phyloP scores from a whole-genome alignment of 37 sponge, comb jelly and placozoan genomes.

The Cliona cf. orientalis region DNA sequence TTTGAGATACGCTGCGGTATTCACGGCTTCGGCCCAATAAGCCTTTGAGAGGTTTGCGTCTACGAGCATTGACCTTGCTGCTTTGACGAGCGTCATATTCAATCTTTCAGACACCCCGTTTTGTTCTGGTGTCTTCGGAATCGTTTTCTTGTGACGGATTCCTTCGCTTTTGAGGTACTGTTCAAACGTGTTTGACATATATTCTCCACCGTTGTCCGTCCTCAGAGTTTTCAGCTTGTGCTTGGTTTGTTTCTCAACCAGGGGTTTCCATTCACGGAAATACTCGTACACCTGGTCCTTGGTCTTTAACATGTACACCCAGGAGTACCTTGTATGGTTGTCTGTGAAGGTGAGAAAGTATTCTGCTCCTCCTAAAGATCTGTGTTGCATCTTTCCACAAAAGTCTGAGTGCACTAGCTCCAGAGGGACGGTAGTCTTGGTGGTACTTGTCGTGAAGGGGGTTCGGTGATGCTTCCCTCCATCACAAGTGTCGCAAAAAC shows the following conservation, averaged over 20 bases:
- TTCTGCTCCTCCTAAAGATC: slow-evolving; percentile 35
- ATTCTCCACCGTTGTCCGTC: slow-evolving; percentile 65
- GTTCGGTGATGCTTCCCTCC: slow-evolving; percentile 55
- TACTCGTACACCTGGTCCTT: slow-evolving; percentile 20
- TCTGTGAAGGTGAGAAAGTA: slow-evolving; percentile 66
- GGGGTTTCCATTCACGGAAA: slow-evolving; percentile 56
- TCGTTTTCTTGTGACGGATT: slow-evolving; percentile 47
- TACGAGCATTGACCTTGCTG: slow-evolving; percentile 49
- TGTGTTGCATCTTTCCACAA: slow-evolving; percentile 49
- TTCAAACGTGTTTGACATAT: slow-evolving; percentile 44
- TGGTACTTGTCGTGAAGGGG: slow-evolving; percentile 24
- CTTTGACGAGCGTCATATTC: slow-evolving; percentile 64
- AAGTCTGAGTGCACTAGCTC: slow-evolving; percentile 56
- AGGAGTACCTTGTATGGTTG: slow-evolving; percentile 34
- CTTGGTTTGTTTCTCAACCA: slow-evolving; percentile 41
- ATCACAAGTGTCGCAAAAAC: slow-evolving; percentile 57
- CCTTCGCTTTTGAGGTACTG: slow-evolving; percentile 39
- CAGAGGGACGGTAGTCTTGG: slow-evolving; percentile 22
- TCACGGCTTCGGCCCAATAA: slow-evolving; percentile 39
- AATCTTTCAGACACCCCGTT: slow-evolving; percentile 67
- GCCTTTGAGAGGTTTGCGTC: slow-evolving; percentile 30
- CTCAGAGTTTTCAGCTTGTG: slow-evolving; percentile 43
- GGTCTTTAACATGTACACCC: slow-evolving; percentile 28
- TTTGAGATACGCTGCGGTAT: slow-evolving; percentile 33
- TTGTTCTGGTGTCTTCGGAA: slow-evolving; percentile 60